Percentiles rank a stretch among this genome's conserved stretches.
Evolutionary conservation across 2,113 vertebrate species (phyloP).

Genomic region (Ptyas mucosa): DNA sequence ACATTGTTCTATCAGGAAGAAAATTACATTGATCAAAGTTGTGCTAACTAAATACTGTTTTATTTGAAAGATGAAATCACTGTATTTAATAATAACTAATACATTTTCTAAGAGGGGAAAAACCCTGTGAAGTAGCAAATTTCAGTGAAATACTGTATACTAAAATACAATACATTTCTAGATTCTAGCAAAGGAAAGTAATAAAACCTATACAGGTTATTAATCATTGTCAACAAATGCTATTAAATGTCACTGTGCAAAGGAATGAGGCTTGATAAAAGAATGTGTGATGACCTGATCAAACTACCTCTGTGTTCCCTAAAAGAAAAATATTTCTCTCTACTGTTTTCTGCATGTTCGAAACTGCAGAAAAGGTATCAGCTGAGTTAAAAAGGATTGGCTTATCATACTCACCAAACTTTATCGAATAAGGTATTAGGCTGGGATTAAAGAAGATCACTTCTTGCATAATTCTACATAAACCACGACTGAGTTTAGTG

Average conservation of each 20-base stretch:
- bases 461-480: background rate
- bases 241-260: background rate
- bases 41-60: background rate
- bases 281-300: background rate
- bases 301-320: background rate
- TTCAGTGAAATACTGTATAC: background rate
- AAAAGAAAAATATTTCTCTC: background rate
- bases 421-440: background rate
- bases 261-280: background rate
- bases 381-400: background rate
- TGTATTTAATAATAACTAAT: background rate
- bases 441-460: background rate
- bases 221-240: background rate
- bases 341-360: background rate
- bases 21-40: background rate
- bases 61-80: background rate
- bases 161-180: background rate
- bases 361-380: background rate
- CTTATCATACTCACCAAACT: background rate
- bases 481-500: background rate
- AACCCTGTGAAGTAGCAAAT: background rate
- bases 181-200: background rate
- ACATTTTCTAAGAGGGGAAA: background rate
- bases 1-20: background rate
- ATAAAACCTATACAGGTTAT: background rate